Evolutionary conservation across 2,797 vertebrate genomes (phyloP).

Genomic region (Caiman crocodilus): DNA sequence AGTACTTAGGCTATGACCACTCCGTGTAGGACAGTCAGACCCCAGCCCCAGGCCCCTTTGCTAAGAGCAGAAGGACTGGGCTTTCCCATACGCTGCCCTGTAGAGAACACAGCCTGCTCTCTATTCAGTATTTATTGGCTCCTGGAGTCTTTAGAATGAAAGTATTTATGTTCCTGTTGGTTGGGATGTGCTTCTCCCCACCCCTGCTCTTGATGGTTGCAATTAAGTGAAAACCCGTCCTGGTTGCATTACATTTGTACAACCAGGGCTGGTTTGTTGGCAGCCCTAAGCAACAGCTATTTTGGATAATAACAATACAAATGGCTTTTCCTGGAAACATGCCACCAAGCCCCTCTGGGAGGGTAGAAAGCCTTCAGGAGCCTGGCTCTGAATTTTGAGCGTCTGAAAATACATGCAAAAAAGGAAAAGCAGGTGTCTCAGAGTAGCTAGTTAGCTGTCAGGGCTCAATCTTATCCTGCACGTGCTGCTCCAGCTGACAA

Average conservation of each 20-base stretch:
- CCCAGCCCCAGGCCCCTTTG: no score
- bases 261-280: background rate
- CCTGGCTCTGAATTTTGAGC: background rate
- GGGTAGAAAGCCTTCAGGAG: background rate
- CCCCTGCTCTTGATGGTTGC: background rate
- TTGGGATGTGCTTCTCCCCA: background rate
- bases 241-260: background rate
- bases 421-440: background rate
- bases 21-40: background rate
- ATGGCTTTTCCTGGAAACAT: background rate
- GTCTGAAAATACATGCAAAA: background rate
- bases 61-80: background rate
- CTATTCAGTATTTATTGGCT: no score
- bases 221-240: slow-evolving; percentile 8
- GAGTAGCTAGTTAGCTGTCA: background rate
- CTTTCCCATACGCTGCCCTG: background rate
- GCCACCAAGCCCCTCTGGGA: background rate
- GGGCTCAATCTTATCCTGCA: background rate
- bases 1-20: background rate
- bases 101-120: background rate
- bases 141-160: background rate
- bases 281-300: background rate
- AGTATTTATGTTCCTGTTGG: background rate
- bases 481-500: slow-evolving; percentile 22
- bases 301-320: background rate